A percentile compares a stretch with the other conserved stretches of the same genome.
Conservation (phyloP, 2,888 invertebrate genomes). For the Eristalis tenax region DNA sequence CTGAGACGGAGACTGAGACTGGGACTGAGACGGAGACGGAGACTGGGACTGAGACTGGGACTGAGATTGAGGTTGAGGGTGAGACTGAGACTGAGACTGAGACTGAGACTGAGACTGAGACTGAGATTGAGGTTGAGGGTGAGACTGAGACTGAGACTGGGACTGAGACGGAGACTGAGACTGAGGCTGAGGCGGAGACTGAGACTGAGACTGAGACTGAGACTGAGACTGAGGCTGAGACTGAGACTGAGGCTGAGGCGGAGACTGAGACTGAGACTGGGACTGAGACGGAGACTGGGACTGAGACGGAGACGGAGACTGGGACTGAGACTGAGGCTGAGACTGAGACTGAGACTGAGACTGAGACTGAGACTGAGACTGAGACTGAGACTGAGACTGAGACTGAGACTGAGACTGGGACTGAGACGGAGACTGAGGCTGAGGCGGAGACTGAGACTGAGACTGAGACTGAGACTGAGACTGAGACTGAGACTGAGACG, state of each 20-base stretch:
- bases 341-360: conserved; percentile 16
- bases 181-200: conserved; percentile 15
- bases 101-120: conserved; percentile 24
- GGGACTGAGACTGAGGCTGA: conserved; percentile 7
- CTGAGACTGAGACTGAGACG: conserved; percentile 9
- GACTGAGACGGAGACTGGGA: conserved; percentile 6
- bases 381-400: conserved; percentile 11
- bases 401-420: conserved; percentile 7
- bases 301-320: conserved; percentile 7
- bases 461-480: conserved; percentile 10
- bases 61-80: conserved; percentile 19
- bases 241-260: background rate
- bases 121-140: conserved; percentile 13
- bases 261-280: conserved; percentile 12
- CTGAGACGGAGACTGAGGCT: conserved; percentile 7
- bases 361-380: conserved; percentile 12
- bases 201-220: conserved; percentile 15
- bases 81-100: conserved; percentile 19
- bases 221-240: conserved; percentile 8
- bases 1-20: too few relatives aligned
- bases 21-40: too few relatives aligned
- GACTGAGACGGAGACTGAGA: conserved; percentile 21
- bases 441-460: conserved; percentile 10
- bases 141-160: conserved; percentile 21
- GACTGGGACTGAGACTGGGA: background rate